These are phyloP conservation scores for Pseudopodoces humilis DNA, from an alignment of 2,113 vertebrate species.

Conservation along the genomic window DNA sequence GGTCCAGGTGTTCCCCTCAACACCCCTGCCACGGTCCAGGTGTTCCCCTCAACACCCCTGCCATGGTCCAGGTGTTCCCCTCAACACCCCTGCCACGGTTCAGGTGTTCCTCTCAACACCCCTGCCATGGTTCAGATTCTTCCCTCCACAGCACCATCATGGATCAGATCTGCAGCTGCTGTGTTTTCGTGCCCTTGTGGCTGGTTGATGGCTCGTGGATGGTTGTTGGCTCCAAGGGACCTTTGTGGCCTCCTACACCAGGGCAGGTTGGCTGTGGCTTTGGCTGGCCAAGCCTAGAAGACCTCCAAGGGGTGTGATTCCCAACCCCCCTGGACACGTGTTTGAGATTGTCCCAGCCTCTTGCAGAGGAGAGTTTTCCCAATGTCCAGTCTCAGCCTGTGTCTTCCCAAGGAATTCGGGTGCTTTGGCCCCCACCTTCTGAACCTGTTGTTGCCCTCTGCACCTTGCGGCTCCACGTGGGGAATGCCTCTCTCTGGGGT, in stretches of 20 bases:
- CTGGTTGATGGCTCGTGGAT: not conserved
- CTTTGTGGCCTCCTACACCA: not conserved
- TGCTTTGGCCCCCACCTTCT: not conserved
- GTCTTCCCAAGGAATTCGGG: not conserved
- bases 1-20: not conserved
- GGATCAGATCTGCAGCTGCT: not conserved
- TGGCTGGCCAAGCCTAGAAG: not conserved
- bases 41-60: accelerated
- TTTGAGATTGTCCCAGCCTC: not conserved
- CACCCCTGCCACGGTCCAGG: accelerated
- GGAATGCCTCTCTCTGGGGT: not conserved
- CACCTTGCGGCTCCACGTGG: accelerated
- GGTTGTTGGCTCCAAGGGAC: not conserved
- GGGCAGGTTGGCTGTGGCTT: not conserved
- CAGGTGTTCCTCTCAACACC: not conserved
- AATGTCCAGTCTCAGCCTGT: not conserved
- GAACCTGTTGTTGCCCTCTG: accelerated
- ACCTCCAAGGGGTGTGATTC: not conserved
- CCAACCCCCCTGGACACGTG: not conserved
- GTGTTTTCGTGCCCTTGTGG: not conserved
- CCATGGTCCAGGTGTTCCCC: not conserved
- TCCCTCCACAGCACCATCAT: too few relatives aligned
- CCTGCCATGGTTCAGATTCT: too few relatives aligned
- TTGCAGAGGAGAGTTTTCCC: not conserved
- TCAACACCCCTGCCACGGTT: accelerated